Evolutionary conservation across 2,113 vertebrate genomes (phyloP).

Genomic region (Coryphaenoides rupestris): DNA sequence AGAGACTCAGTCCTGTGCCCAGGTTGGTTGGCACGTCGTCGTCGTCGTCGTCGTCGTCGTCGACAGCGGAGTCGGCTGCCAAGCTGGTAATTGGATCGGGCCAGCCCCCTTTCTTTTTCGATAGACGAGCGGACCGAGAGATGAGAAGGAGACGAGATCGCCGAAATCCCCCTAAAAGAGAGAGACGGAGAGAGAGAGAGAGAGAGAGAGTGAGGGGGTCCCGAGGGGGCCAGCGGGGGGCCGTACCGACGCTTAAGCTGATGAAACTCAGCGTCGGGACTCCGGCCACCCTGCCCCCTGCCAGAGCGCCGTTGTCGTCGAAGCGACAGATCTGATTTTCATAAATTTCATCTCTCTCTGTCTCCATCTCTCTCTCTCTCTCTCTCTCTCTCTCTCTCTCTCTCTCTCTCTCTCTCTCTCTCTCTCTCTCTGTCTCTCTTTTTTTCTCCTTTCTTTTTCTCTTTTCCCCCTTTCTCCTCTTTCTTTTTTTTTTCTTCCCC

Average conservation of each 20-base stretch:
- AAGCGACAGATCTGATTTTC: conserved; percentile 2
- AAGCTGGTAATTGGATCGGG: conserved; percentile 61
- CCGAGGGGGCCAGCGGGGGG: too few species aligned
- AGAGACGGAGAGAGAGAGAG: too few species aligned
- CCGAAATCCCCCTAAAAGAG: conserved; percentile 46
- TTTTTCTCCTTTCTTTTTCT: too few species aligned
- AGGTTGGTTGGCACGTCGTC: conserved; percentile 48
- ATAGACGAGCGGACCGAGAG: conserved; percentile 23
- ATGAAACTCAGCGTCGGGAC: conserved; percentile 39
- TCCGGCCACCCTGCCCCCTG: background rate
- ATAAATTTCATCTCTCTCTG: too few species aligned
- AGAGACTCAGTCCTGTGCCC: conserved; percentile 40
- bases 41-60: too few species aligned
- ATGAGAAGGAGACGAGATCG: conserved; percentile 34
- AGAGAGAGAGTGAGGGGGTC: too few species aligned
- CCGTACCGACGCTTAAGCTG: conserved; percentile 36
- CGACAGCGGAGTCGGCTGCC: conserved; percentile 48
- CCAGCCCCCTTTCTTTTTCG: conserved; percentile 41
- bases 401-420: too few species aligned
- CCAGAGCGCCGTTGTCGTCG: conserved; percentile 34
- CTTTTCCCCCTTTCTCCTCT: too few species aligned
- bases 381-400: too few species aligned
- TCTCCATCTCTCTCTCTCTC: too few species aligned
- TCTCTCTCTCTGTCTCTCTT: too few species aligned
- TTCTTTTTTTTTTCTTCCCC: too few species aligned